Base-by-base conservation (phyloP, 2,113 vertebrate species). In the Corapipo altera region DNA sequence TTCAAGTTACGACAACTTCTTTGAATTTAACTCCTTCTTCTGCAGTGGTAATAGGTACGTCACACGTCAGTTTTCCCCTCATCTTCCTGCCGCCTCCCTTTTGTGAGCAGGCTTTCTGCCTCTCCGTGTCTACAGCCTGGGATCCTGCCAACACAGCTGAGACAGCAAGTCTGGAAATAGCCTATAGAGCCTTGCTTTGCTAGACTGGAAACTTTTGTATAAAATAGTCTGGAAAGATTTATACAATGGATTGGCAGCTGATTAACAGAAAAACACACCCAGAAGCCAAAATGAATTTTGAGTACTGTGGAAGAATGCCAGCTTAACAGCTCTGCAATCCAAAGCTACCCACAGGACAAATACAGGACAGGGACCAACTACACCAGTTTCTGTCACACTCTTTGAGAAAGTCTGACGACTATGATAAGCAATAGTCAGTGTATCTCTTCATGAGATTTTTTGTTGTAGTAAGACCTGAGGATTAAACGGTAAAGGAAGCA, bases 181-280 rank as follows among this genome's bases (percentile, higher is more conserved):
- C 87, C 94, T 92, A 92, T 91, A 93, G 55, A 95, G 24, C 80
- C 57, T 43, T 1, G 5, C 55, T 89, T 95, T 95, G 55, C 93
- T 95, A 95, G 96, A 93, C 86, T 94, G 96, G 95, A 97, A 97
- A 97, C 55, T 96, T 93, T 84, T 41, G 64, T 90, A 90, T 93
- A 84, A 93, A 95, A 91, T 89, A 89, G 57, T 28, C 30, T 97
- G 95, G 95, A 96, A 96, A 95, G 59, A 93, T 80, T 96, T 96
- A 89, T 96, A 96, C 69, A 95, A 96, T 93, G 86, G 57, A 91
- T 89, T 95, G 95, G 95, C 86, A 92, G 48, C 61, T 95, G 91
- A 95, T 95, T 95, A 97, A 80, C 86, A 97, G 86, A 89, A 97
- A 97, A 93, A 96, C 65, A 89, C 52, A 87, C 61, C 57, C 73